Evolutionary conservation across 2,888 invertebrate species (phyloP).

Genomic region (Napeogenes inachia): DNA sequence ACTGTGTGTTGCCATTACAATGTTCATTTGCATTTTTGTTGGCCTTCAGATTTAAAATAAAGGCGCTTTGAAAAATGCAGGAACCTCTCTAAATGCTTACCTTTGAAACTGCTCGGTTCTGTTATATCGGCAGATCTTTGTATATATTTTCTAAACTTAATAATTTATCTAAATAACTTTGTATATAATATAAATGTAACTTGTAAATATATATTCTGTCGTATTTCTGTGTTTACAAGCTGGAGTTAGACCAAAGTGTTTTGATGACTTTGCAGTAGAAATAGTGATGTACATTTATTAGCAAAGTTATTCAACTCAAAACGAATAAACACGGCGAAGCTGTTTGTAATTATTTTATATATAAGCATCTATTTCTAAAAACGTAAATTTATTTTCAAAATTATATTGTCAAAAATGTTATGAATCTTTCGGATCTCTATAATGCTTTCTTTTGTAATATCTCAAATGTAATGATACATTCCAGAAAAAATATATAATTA

Average conservation of each 20-base stretch:
- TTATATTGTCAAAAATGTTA: slow-evolving; percentile 30
- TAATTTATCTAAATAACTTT: slow-evolving; percentile 41
- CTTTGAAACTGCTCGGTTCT: slow-evolving; percentile 54
- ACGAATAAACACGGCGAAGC: slow-evolving; percentile 56
- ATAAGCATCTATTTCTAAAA: slow-evolving; percentile 40
- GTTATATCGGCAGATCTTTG: slow-evolving; percentile 74
- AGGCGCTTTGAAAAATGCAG: slow-evolving; percentile 70
- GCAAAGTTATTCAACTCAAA: slow-evolving; percentile 62
- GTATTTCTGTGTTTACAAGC: slow-evolving; percentile 66
- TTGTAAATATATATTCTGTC: slow-evolving; percentile 31
- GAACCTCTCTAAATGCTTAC: slow-evolving; percentile 37
- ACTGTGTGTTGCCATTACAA: slow-evolving; percentile 58
- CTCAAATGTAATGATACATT: slow-evolving; percentile 71
- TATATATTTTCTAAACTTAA: slow-evolving; percentile 63
- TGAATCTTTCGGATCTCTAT: slow-evolving; percentile 54
- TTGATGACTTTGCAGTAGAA: slow-evolving; percentile 64
- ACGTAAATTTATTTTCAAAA: slow-evolving; percentile 39
- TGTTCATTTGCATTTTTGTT: slow-evolving; percentile 59
- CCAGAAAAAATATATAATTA: slow-evolving; percentile 59
- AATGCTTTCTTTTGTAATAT: slow-evolving; percentile 55
- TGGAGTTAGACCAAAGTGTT: slow-evolving; percentile 83
- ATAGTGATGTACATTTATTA: slow-evolving; percentile 55
- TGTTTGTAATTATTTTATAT: slow-evolving; percentile 43
- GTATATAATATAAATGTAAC: slow-evolving; percentile 22
- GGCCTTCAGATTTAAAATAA: slow-evolving; percentile 55